A percentile compares a stretch with the other conserved stretches of the same genome.
phyloP scores from a whole-genome alignment of 2,113 vertebrate genomes.

The Felis catus region F.catus_Fca126_mat1.0 CM031416.1:110065501-110066000 shows the following conservation, averaged over 20 bases:
- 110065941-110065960: background rate
- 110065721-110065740: background rate
- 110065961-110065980: background rate
- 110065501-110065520: background rate
- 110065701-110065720: background rate
- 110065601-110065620: slow-evolving; percentile 9
- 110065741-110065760: background rate
- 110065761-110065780: background rate
- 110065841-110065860: background rate
- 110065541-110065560: background rate
- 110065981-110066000: slow-evolving; percentile 17
- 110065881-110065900: background rate
- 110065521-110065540: background rate
- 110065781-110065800: slow-evolving; percentile 34
- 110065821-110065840: background rate
- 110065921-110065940: background rate
- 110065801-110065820: background rate
- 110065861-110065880: background rate
- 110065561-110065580: background rate
- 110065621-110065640: background rate
- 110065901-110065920: slow-evolving; percentile 5
- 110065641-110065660: background rate
- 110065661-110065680: background rate
- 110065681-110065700: background rate
- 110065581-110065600: slow-evolving; percentile 9